These are phyloP conservation scores for Trypoxylus dichotomus DNA, from an alignment of 1,140 invertebrate genomes.

Conservation along the genomic window DNA sequence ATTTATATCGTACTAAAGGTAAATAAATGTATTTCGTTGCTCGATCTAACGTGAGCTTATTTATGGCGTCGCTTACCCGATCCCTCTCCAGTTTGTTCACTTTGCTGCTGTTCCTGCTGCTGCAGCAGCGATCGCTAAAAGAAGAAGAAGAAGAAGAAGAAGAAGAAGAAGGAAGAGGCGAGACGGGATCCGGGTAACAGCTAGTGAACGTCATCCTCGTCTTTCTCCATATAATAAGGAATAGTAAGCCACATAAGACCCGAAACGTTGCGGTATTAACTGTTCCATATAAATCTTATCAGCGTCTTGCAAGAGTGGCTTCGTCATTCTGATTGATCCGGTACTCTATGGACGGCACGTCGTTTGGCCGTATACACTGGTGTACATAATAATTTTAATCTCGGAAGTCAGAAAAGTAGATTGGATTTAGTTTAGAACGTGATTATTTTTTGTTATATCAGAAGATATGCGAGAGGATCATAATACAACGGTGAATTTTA, in stretches of 20 bases:
- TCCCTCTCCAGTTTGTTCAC: neutral
- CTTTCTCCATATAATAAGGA: conserved; percentile 11
- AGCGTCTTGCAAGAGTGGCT: conserved; percentile 53
- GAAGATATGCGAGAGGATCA: no score
- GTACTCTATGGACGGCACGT: conserved; percentile 35
- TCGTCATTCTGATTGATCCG: conserved; percentile 49
- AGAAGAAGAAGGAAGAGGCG: neutral
- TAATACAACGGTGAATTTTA: no score
- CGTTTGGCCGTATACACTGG: neutral
- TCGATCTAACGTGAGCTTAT: conserved; percentile 32
- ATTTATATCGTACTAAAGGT: conserved; percentile 19
- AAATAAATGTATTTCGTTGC: conserved; percentile 29
- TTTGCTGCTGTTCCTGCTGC: neutral
- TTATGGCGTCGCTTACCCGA: conserved; percentile 23
- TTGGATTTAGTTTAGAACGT: no score
- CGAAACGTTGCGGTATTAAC: conserved; percentile 31
- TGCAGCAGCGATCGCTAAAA: neutral
- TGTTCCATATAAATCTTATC: conserved; percentile 52
- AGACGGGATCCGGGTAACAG: neutral
- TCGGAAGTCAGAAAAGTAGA: no score
- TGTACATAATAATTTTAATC: neutral
- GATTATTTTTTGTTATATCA: no score
- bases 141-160: neutral
- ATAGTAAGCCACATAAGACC: conserved; percentile 29
- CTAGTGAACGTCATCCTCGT: neutral